phyloP scores from a whole-genome alignment of 1,140 invertebrate species.

The Drosophila sturtevanti region DNA sequence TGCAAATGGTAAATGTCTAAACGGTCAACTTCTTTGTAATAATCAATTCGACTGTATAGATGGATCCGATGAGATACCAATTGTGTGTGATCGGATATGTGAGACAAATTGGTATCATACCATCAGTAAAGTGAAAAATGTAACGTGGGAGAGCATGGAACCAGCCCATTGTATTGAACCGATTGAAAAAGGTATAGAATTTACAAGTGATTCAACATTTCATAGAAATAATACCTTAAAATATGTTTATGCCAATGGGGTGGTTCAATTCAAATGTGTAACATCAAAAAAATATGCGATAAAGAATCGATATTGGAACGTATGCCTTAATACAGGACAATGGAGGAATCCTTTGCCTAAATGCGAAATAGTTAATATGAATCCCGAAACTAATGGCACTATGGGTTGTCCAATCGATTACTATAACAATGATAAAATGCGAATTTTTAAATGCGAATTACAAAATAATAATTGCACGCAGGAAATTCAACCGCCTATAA shows the following conservation, averaged over 20 bases:
- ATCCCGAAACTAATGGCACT: slow-evolving; percentile 24
- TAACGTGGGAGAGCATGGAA: background rate
- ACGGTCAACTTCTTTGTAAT: background rate
- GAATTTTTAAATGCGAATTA: background rate
- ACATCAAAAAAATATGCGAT: background rate
- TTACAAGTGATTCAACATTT: background rate
- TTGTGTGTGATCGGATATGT: background rate
- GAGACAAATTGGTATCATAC: background rate
- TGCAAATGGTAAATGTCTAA: slow-evolving; percentile 19
- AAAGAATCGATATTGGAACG: slow-evolving; percentile 5
- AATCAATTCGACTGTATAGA: slow-evolving; percentile 33
- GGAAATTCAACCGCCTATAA: background rate
- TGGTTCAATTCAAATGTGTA: slow-evolving; percentile 11
- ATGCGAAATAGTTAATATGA: background rate
- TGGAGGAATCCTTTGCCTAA: background rate
- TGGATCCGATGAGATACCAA: slow-evolving; percentile 26
- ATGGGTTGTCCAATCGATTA: slow-evolving; percentile 26
- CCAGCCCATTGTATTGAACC: slow-evolving; percentile 20
- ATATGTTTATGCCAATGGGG: slow-evolving; percentile 28
- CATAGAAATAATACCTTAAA: background rate
- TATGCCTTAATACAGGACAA: slow-evolving; percentile 9
- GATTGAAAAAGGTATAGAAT: background rate
- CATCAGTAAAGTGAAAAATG: background rate
- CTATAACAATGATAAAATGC: slow-evolving; percentile 4
- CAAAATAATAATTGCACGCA: rapidly evolving